Conservation (phyloP, 1,140 invertebrate genomes). For the Cotesia vestalis region DNA sequence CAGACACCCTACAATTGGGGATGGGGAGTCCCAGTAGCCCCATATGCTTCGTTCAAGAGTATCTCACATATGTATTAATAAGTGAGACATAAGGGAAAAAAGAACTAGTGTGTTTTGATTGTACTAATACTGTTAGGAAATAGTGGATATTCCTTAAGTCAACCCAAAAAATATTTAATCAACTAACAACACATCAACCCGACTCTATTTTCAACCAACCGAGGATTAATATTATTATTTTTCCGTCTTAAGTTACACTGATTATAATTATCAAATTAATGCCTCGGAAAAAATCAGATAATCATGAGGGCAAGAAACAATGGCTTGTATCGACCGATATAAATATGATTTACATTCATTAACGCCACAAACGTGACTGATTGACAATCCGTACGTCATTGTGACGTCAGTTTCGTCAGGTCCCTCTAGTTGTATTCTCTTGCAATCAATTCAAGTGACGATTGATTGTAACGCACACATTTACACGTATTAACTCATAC, state of each 20-base stretch:
- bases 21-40: conserved; percentile 44
- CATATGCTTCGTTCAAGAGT: conserved; percentile 60
- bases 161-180: not conserved
- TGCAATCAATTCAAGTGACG: conserved; percentile 65
- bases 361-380: conserved; percentile 64
- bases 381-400: conserved; percentile 65
- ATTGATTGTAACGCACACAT: conserved; percentile 58
- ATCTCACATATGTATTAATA: conserved; percentile 29
- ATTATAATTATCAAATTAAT: too few species aligned
- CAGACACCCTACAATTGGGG: conserved; percentile 49
- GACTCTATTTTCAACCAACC: not conserved
- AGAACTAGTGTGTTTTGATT: conserved; percentile 63
- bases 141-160: not conserved
- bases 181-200: too few species aligned
- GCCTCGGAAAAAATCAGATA: too few species aligned
- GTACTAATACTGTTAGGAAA: conserved; percentile 56
- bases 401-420: conserved; percentile 58
- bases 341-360: conserved; percentile 62
- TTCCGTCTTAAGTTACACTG: too few species aligned
- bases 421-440: conserved; percentile 39
- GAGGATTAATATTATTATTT: too few species aligned
- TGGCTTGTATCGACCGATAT: conserved; percentile 5
- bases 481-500: not conserved
- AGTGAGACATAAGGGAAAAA: conserved; percentile 1
- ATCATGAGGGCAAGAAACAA: not conserved